These are phyloP conservation scores for cattle (Bos taurus) DNA, from an alignment of 2,113 vertebrate genomes.

Conservation along the genomic window ARS-UCD2.0 NC_037329.1:109919001-109919500, in stretches of 20 bases:
- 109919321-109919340: neutral
- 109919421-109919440: neutral
- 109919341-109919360: neutral
- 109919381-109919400: neutral
- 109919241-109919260: neutral
- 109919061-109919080: conserved; percentile 25
- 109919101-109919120: conserved; percentile 40
- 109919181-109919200: conserved; percentile 1
- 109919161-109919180: conserved; percentile 49
- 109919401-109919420: neutral
- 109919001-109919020: neutral
- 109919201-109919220: conserved; percentile 22
- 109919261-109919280: neutral
- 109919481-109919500: too few relatives aligned
- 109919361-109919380: neutral
- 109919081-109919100: conserved; percentile 58
- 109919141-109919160: neutral
- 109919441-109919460: neutral
- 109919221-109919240: neutral
- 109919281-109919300: neutral
- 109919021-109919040: neutral
- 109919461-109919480: too few relatives aligned
- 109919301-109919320: neutral
- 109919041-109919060: conserved; percentile 46
- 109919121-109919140: conserved; percentile 60